phyloP scores from a whole-genome alignment of 2,113 vertebrate genomes.

The Phalacrocorax aristotelis region DNA sequence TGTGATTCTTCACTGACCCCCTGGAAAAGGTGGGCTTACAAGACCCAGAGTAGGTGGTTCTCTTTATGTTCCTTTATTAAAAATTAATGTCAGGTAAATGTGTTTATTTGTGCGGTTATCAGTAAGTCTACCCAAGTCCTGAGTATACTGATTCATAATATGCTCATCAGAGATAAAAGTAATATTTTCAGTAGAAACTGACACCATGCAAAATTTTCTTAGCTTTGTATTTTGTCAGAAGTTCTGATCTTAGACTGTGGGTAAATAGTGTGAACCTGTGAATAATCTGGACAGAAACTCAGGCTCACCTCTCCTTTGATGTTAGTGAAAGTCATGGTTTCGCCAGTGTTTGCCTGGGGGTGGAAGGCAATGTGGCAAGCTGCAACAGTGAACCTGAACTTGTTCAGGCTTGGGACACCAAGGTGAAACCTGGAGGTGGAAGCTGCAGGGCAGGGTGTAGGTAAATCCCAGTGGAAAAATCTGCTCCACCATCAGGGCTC shows the following conservation, averaged over 20 bases:
- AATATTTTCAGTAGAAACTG: neutral
- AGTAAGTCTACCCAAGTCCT: neutral
- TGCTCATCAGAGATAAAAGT: neutral
- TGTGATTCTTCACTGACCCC: neutral
- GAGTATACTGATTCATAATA: neutral
- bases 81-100: neutral
- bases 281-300: neutral
- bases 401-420: neutral
- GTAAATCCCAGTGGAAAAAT: neutral
- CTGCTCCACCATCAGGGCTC: neutral
- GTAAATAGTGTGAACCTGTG: neutral
- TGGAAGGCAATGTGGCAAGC: neutral
- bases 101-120: neutral
- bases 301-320: neutral
- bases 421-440: neutral
- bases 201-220: neutral
- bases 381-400: rapidly evolving
- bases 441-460: neutral
- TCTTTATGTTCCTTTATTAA: neutral
- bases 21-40: neutral
- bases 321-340: rapidly evolving
- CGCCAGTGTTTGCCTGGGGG: neutral
- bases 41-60: neutral
- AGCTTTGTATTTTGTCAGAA: neutral
- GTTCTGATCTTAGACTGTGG: neutral